These are phyloP conservation scores for Apostichopus japonicus DNA, from an alignment of 35 echinoderm and acorn worm genomes.

Conservation along the genomic window DNA sequence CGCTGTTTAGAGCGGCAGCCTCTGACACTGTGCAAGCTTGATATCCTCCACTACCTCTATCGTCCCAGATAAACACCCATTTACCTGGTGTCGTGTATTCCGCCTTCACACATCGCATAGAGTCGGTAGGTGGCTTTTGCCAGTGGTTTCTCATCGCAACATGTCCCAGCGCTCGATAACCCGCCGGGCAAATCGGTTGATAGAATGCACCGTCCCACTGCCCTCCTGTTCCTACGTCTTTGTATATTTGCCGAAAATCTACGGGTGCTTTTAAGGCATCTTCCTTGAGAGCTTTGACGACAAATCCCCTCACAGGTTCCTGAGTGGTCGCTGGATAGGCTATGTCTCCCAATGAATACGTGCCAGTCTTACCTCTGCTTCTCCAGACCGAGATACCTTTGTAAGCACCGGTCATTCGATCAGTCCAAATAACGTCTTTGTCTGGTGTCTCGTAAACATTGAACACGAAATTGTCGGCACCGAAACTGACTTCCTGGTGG, in stretches of 20 bases:
- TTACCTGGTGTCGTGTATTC: not conserved
- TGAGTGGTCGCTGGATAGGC: not conserved
- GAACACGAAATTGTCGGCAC: not conserved
- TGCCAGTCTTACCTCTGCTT: not conserved
- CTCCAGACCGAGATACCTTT: not conserved
- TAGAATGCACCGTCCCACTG: not conserved
- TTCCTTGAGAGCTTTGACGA: not conserved
- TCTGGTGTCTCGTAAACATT: not conserved
- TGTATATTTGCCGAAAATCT: not conserved
- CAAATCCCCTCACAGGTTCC: not conserved
- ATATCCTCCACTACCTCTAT: not conserved
- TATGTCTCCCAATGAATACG: conserved; percentile 24
- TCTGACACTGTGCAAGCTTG: not conserved
- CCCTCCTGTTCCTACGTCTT: not conserved
- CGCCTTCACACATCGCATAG: not conserved
- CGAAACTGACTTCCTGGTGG: too few relatives aligned
- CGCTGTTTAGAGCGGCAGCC: not conserved
- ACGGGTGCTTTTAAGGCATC: not conserved
- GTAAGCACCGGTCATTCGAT: not conserved
- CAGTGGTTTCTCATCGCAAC: not conserved
- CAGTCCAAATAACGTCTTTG: conserved; percentile 16
- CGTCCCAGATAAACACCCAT: not conserved
- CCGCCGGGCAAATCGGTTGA: not conserved
- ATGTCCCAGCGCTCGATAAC: conserved; percentile 6
- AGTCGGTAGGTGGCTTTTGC: not conserved